Evolutionary conservation across 2,888 invertebrate species (phyloP), one percentile per base, ranked within the genome.

Genomic region (Yponomeuta sedellus): DNA sequence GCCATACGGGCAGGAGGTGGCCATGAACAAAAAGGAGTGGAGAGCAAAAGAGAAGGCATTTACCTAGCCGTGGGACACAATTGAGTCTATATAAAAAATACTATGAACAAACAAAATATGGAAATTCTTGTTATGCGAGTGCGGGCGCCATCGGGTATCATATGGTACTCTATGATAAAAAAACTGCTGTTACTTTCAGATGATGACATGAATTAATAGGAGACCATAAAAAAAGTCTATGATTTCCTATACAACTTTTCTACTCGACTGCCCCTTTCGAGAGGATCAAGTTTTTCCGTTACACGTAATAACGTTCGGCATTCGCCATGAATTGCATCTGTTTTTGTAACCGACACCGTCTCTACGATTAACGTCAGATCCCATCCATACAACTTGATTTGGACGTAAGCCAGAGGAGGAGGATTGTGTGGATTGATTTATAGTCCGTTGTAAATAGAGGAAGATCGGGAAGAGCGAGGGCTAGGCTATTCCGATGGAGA

Each of bases 251-350:
- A 16, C 44, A 3, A 52, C 44, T 52, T 52, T 52, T 52, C 44
- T 16, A 16, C 44, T 52, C 16, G 44, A 52, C 44, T 16, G 16
- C 16, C 44, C 44, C 12, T 52, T 16, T 52, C 44, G 12, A 12
- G 44, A 52, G 44, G 44, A 52, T 52, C 44, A 52, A 52, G 44
- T 52, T 52, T 52, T 52, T 52, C 44, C 44, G 44, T 52, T 52
- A 52, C 44, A 12, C 44, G 44, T 52, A 52, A 52, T 52, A 52
- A 16, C 44, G 44, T 52, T 52, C 44, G 44, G 16, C 16, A 12
- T 52, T 52, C 16, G 44, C 44, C 16, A 3, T 52, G 44, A 52
- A 52, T 52, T 52, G 44, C 44, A 16, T 52, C 44, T 52, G 44
- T 52, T 52, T 52, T 52, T 52, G 44, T 52, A 52, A 52, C 44